A percentile compares a stretch with the other conserved stretches of the same genome.
Evolutionary conservation across 35 echinoderm and acorn worm species (phyloP).

Genomic region (Heliocidaris tuberculata): DNA sequence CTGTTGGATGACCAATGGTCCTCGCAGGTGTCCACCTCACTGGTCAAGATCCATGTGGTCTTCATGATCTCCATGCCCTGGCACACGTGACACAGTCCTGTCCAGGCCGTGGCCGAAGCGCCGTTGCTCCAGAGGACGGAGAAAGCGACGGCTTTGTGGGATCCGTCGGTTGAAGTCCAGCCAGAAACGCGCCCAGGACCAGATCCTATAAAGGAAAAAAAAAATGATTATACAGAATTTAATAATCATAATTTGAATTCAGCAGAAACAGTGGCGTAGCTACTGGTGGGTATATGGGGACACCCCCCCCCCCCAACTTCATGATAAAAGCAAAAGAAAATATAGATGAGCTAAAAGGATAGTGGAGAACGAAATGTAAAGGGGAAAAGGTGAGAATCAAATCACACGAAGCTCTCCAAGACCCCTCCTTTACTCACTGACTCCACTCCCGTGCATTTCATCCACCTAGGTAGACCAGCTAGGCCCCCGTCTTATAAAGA

Average conservation of each 20-base stretch:
- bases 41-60: slow-evolving; percentile 52
- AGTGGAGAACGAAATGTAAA: background rate
- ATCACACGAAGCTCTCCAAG: no score
- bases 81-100: slow-evolving; percentile 47
- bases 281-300: background rate
- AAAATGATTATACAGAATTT: background rate
- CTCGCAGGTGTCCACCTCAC: slow-evolving; percentile 44
- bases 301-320: background rate
- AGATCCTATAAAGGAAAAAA: background rate
- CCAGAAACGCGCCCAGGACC: background rate
- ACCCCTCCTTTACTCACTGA: no score
- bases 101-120: slow-evolving; percentile 45
- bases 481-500: no score
- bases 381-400: background rate
- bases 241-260: background rate
- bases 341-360: background rate
- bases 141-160: slow-evolving; percentile 18
- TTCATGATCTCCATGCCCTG: slow-evolving; percentile 28
- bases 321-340: background rate
- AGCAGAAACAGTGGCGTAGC: background rate
- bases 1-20: slow-evolving; percentile 46
- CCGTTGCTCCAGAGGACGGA: slow-evolving; percentile 46
- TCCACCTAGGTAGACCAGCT: no score
- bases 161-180: background rate
- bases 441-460: no score